A percentile compares a stretch with the other conserved stretches of the same genome.
phyloP scores from a whole-genome alignment of 2,888 invertebrate species.

The Xylota sylvarum region DNA sequence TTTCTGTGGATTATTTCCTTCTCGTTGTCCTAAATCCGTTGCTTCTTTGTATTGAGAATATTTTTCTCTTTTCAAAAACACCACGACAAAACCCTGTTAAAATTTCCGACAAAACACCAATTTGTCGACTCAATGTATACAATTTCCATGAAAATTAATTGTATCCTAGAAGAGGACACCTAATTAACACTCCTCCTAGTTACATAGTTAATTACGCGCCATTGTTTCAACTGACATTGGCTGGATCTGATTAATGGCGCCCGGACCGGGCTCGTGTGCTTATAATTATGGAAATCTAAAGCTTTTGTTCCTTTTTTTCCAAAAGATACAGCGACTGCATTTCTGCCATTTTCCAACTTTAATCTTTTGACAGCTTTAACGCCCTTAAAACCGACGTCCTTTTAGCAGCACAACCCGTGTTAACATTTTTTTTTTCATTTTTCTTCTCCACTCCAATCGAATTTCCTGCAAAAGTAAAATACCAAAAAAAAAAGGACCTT shows the following conservation, averaged over 20 bases:
- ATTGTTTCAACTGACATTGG: slow-evolving; percentile 30
- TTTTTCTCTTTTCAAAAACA: neutral
- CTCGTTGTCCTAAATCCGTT: no score
- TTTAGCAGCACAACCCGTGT: neutral
- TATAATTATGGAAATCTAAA: slow-evolving; percentile 32
- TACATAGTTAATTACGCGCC: slow-evolving; percentile 23
- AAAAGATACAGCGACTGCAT: neutral
- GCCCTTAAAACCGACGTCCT: neutral
- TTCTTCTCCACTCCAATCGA: neutral
- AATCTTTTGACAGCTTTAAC: slow-evolving; percentile 2
- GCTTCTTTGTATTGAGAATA: neutral
- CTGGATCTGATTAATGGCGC: slow-evolving; percentile 38
- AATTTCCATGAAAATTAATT: slow-evolving; percentile 30
- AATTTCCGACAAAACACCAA: neutral
- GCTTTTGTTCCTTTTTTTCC: slow-evolving; percentile 2
- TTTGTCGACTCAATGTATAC: neutral
- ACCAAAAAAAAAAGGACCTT: neutral
- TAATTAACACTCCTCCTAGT: slow-evolving; percentile 20
- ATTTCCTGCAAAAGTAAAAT: neutral
- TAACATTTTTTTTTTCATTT: neutral
- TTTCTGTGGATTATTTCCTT: no score
- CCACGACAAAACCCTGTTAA: neutral
- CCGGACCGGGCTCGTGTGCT: neutral
- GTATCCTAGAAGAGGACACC: neutral
- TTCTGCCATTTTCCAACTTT: neutral